Evolutionary conservation across 2,797 vertebrate species (phyloP).

Genomic region (Spinus pinus): DNA sequence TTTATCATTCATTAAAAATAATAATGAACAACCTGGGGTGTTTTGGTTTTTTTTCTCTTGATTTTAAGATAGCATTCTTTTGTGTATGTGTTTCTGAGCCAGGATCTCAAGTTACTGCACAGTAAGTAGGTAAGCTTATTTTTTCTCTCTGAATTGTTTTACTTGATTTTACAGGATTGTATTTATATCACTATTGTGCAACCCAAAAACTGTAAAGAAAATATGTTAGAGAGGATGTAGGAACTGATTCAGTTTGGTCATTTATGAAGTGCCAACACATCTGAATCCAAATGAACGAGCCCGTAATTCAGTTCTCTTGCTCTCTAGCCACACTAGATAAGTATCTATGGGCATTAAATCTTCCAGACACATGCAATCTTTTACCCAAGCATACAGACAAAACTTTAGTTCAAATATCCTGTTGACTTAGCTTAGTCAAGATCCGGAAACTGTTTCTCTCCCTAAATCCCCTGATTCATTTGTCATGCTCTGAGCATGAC

Average conservation of each 20-base stretch:
- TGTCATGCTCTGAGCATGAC: constrained; percentile 34
- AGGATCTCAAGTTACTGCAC: not conserved
- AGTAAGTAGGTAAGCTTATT: not conserved
- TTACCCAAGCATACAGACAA: not conserved
- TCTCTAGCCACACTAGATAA: not conserved
- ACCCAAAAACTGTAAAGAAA: not conserved
- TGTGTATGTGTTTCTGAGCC: not conserved
- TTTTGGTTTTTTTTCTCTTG: not conserved
- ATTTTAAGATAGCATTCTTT: not conserved
- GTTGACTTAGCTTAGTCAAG: constrained; percentile 54
- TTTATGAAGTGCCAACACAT: not conserved
- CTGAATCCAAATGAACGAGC: not conserved
- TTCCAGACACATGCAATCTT: not conserved
- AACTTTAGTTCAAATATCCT: constrained; percentile 48
- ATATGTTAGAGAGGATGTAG: not conserved
- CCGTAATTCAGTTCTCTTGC: not conserved
- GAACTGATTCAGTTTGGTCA: not conserved
- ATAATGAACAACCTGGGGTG: rapidly evolving
- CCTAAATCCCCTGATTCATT: constrained; percentile 50
- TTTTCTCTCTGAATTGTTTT: not conserved
- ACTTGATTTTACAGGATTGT: not conserved
- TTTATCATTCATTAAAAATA: not conserved
- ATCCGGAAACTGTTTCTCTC: constrained; percentile 42
- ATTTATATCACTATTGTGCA: not conserved
- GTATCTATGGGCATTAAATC: constrained; percentile 5